Evolutionary conservation across 2,888 invertebrate genomes (phyloP).

Genomic region (Melanotus villosus): DNA sequence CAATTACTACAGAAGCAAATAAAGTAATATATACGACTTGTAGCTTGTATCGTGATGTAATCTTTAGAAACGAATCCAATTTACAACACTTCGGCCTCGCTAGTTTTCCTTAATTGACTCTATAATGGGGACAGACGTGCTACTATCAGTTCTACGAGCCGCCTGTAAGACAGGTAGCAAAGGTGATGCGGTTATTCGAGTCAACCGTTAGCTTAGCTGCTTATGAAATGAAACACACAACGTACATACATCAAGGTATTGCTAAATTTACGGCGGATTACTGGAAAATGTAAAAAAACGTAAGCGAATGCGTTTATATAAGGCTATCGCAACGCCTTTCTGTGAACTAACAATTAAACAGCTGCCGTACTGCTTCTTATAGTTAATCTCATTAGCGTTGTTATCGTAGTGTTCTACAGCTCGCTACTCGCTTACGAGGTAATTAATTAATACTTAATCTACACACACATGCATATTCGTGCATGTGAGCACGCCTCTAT

Average conservation of each 20-base stretch:
- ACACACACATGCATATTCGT: slow-evolving; percentile 56
- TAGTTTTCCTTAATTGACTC: slow-evolving; percentile 60
- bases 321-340: slow-evolving; percentile 64
- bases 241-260: not conserved
- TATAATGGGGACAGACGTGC: slow-evolving; percentile 58
- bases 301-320: slow-evolving; percentile 52
- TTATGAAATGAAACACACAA: slow-evolving; percentile 25
- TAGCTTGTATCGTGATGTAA: slow-evolving; percentile 59
- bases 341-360: slow-evolving; percentile 66
- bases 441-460: slow-evolving; percentile 69
- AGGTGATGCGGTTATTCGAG: slow-evolving; percentile 35
- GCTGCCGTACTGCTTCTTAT: slow-evolving; percentile 59
- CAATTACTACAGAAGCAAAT: slow-evolving; percentile 53
- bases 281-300: not conserved
- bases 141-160: slow-evolving; percentile 54
- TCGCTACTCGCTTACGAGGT: slow-evolving; percentile 63
- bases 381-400: slow-evolving; percentile 68
- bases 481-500: slow-evolving; percentile 42
- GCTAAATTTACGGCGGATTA: not conserved
- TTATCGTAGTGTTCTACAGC: slow-evolving; percentile 66
- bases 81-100: slow-evolving; percentile 60
- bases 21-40: slow-evolving; percentile 56
- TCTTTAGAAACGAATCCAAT: slow-evolving; percentile 59
- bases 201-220: slow-evolving; percentile 30
- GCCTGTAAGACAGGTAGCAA: slow-evolving; percentile 57